A percentile compares a stretch with the other conserved stretches of the same genome.
Conservation (phyloP, 2,797 vertebrate species). For the Threskiornis aethiopicus region DNA sequence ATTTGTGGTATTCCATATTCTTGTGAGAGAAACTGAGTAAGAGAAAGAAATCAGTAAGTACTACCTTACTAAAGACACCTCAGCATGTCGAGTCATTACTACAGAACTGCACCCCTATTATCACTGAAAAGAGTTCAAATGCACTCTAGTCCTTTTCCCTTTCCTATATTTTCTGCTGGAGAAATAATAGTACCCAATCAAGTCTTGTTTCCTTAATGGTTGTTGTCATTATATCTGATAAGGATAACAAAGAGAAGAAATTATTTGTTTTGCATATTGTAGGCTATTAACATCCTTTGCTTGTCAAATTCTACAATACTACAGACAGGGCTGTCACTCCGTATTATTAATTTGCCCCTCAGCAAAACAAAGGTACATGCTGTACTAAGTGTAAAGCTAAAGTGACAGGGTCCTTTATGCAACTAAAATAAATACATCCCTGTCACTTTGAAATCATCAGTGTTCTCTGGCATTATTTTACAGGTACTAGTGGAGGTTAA, state of each 20-base stretch:
- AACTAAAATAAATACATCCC: constrained; percentile 58
- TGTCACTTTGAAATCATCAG: constrained; percentile 48
- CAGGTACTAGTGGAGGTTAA: not conserved
- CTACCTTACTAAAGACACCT: not conserved
- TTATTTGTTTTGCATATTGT: constrained; percentile 28
- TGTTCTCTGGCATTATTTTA: not conserved
- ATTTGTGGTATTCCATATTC: not conserved
- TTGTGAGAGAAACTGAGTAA: not conserved
- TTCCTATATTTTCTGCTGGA: not conserved
- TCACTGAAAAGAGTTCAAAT: not conserved
- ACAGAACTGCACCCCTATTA: not conserved
- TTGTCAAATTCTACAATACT: constrained; percentile 21
- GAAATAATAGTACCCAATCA: not conserved
- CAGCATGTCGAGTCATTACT: too few relatives aligned
- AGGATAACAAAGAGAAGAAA: constrained; percentile 3
- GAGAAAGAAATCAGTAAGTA: not conserved
- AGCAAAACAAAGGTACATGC: constrained; percentile 34
- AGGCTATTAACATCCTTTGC: constrained; percentile 6
- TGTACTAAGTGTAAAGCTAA: constrained; percentile 35
- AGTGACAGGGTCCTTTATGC: constrained; percentile 39
- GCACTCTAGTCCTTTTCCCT: not conserved
- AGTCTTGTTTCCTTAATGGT: not conserved
- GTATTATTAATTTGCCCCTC: constrained; percentile 60
- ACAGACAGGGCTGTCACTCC: not conserved
- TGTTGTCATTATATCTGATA: not conserved